Evolutionary conservation across 1,140 invertebrate genomes (phyloP), one percentile per base, ranked within the genome.

Genomic region (Papilio dardanus): DNA sequence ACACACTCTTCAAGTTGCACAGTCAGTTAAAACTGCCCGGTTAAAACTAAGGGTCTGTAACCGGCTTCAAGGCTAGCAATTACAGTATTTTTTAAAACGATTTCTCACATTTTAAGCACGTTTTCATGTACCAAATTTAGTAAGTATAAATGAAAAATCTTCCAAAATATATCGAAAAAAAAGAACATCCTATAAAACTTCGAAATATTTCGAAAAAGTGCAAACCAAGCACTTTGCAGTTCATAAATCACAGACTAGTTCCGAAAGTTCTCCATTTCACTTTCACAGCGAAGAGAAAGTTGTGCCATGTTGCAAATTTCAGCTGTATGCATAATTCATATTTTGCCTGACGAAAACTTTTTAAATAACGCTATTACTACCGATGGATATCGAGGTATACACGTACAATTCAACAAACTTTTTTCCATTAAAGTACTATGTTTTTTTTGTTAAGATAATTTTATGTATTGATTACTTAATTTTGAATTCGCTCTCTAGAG

Each of bases 161-260:
- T 6, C 12, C 14, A 62, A 28, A 4, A 28, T 24, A 5, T n/a
- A 24, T 7, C 2, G 10, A 14, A 58, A 24, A 54, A 28, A 28
- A 62, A 30, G 24, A 62, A 28, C 54, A 62, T 62, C 24, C 24
- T 69, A 5, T 37, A 35, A 8, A 33, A 16, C 21, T 31, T 28
- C 10, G 21, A 37, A 42, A 14, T 19, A 12, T n/a, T 37, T 69
- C 7, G 33, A 30, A 35, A 28, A 69, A 37, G 16, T 69, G 31
- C 31, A 42, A 40, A 33, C 5, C n/a, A 7, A 31, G n/a, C 35
- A 37, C n/a, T 69, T 69, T 69, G 19, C n/a, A 69, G 33, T 69
- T 69, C 67, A 69, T 69, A 69, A 69, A 69, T 69, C 67, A 69
- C n/a, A 69, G 54, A 62, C 54, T 28, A 62, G 67, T 40, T 69